Evolutionary conservation across 2,113 vertebrate genomes (phyloP).

Genomic region (Oreocharis arfaki): DNA sequence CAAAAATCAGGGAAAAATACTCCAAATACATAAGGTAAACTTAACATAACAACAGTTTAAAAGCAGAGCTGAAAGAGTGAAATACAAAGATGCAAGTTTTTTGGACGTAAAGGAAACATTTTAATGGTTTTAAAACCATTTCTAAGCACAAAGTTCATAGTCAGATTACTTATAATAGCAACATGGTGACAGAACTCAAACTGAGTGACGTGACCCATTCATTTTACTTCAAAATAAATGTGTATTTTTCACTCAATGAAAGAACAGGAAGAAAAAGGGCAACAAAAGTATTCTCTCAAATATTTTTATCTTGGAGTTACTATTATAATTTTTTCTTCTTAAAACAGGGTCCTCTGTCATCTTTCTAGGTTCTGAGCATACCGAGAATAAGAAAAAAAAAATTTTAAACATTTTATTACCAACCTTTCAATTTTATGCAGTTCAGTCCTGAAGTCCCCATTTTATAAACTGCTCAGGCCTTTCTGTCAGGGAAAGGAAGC

Average conservation of each 20-base stretch:
- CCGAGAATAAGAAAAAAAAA: neutral
- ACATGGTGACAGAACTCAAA: neutral
- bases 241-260: neutral
- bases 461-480: neutral
- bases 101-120: neutral
- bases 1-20: neutral
- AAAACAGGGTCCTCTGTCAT: neutral
- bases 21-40: neutral
- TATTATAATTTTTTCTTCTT: neutral
- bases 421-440: neutral
- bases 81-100: neutral
- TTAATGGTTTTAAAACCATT: neutral
- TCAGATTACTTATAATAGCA: neutral
- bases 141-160: neutral
- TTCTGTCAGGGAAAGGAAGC: slow-evolving; percentile 24
- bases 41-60: neutral
- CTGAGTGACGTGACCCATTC: neutral
- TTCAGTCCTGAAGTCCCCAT: neutral
- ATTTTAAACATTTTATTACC: neutral
- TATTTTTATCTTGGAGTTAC: neutral
- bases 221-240: neutral
- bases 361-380: neutral
- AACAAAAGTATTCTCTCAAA: neutral
- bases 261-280: neutral
- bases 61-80: neutral